A percentile compares a stretch with the other conserved stretches of the same genome.
These are phyloP conservation scores for Erebia ligea DNA, from an alignment of 2,888 invertebrate species.

Conservation along the genomic window DNA sequence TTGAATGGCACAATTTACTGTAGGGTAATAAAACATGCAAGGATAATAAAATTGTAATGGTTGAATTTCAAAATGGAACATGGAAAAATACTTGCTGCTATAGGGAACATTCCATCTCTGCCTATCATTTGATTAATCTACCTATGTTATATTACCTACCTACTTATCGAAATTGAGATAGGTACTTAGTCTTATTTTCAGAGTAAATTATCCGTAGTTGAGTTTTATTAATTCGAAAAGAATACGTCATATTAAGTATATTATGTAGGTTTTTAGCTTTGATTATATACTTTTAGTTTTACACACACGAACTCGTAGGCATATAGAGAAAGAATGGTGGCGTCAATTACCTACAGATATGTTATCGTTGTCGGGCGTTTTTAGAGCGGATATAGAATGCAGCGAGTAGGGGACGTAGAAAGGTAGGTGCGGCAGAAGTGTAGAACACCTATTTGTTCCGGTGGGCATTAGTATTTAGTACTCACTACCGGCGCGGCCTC, in stretches of 20 bases:
- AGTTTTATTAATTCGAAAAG: not conserved
- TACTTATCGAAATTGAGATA: not conserved
- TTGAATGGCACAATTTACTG: constrained; percentile 77
- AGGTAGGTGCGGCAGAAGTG: constrained; percentile 36
- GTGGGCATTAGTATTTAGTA: constrained; percentile 42
- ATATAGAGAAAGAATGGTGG: not conserved
- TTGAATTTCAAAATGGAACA: constrained; percentile 64
- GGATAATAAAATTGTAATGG: constrained; percentile 64
- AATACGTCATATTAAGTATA: not conserved
- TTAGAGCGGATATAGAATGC: constrained; percentile 44
- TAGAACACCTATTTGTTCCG: constrained; percentile 50
- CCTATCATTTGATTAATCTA: constrained; percentile 7
- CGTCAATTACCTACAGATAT: constrained; percentile 41
- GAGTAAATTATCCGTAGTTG: not conserved
- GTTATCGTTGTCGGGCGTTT: constrained; percentile 45
- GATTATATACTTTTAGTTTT: too few relatives aligned
- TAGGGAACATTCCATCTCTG: constrained; percentile 1
- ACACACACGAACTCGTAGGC: too few relatives aligned
- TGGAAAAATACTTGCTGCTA: too few relatives aligned
- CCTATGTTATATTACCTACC: not conserved
- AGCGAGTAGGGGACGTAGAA: constrained; percentile 31
- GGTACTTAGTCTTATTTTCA: not conserved
- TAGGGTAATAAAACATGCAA: constrained; percentile 65
- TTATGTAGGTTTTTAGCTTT: not conserved
- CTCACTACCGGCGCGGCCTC: constrained; percentile 61